Base-by-base conservation (phyloP, 1,140 invertebrate genomes). In the Caenorhabditis inopinata region DNA sequence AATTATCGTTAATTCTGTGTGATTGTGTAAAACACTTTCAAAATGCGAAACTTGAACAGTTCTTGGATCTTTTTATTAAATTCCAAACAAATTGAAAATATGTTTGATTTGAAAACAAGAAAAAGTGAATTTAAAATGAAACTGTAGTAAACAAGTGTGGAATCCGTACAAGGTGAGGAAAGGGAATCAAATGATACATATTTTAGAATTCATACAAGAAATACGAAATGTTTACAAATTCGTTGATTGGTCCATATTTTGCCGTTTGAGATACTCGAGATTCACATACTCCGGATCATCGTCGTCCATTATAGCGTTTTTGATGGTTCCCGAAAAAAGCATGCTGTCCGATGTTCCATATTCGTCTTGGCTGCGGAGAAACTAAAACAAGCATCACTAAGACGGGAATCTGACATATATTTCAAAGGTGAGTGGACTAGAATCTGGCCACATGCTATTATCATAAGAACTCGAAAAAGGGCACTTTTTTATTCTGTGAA, bases 201-300 rank as follows among this genome's bases (percentile, higher is more conserved):
- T 12, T 74, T 1, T 25, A n/a, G 27, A 32, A 35, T 25, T 25
- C 27, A 35, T 6, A 62, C 16, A 62, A 35, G 6, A 62, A 35
- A 7, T 73, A 35, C 25, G 45, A 74, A 47, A 75, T 75, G 42
- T 49, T 6, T 75, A 47, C 25, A 75, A 29, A 48, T 49, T 48
- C 42, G 74, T 68, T 68, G 58, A 68, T 21, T 68, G 58, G n/a
- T 68, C 58, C 58, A 68, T 68, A 21, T 68, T 78, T 58, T 53
- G 38, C n/a, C 29, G 14, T 12, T 53, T 51, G 79, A 81, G 35
- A 32, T 83, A 32, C 51, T 74, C 25, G 45, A 74, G 75, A 49
- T 79, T 79, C n/a, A 79, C 78, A 79, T 79, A 79, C 38, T 74
- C 62, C 29, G 78, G 78, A n/a, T 79, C 78, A 21, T 79, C 76